Conservation (phyloP, 2,797 vertebrate species). For the Streptopelia turtur region DNA sequence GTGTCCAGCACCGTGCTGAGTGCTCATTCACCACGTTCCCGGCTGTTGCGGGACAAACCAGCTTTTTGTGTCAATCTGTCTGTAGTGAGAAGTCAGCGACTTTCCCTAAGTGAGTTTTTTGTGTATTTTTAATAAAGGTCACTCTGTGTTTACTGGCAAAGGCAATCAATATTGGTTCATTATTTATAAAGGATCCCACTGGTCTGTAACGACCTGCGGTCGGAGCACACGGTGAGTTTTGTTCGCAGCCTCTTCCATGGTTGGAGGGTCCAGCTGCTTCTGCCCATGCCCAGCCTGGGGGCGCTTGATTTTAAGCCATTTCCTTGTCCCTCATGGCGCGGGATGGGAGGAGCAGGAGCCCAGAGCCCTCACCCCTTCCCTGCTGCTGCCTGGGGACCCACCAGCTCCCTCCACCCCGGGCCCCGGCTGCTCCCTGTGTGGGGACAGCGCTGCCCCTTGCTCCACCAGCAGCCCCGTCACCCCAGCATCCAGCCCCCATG, state of each 20-base stretch:
- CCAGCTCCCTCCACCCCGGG: not conserved
- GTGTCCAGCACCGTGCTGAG: not conserved
- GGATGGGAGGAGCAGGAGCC: not conserved
- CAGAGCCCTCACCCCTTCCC: not conserved
- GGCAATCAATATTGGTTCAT: slow-evolving; percentile 56
- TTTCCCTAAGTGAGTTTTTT: slow-evolving; percentile 48
- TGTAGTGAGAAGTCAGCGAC: not conserved
- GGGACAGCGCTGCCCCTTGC: too few species aligned
- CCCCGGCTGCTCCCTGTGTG: too few species aligned
- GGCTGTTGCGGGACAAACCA: not conserved
- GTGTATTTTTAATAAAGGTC: slow-evolving; percentile 75
- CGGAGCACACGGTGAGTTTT: not conserved
- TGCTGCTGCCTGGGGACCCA: rapidly evolving
- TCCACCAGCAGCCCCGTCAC: not conserved
- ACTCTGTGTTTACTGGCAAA: slow-evolving; percentile 65
- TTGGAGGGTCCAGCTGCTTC: not conserved
- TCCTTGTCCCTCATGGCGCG: rapidly evolving
- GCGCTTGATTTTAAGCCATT: rapidly evolving
- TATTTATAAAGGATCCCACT: slow-evolving; percentile 66
- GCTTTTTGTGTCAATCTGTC: slow-evolving; percentile 9
- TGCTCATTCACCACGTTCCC: not conserved
- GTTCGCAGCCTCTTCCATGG: not conserved
- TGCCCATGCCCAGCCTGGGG: not conserved
- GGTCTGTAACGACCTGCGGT: not conserved
- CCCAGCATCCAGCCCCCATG: rapidly evolving